Evolutionary conservation across 2,797 vertebrate species (phyloP).

Genomic region (Tachyglossus aculeatus): DNA sequence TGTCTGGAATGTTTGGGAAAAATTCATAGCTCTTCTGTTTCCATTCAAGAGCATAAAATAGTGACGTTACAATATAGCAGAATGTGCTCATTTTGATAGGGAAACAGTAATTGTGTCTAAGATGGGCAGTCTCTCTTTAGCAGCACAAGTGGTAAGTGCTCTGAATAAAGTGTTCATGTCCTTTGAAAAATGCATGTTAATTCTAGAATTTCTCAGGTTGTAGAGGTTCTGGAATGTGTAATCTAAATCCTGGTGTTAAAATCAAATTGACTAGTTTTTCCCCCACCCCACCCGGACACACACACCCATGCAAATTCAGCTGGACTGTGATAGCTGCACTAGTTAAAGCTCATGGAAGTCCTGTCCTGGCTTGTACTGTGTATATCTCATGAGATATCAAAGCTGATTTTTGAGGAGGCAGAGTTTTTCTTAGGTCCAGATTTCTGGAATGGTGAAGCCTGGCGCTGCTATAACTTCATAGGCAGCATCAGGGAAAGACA

Average conservation of each 20-base stretch:
- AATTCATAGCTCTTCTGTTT: neutral
- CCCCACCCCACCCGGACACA: no score
- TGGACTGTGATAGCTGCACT: neutral
- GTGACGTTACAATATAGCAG: neutral
- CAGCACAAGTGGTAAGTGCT: no score
- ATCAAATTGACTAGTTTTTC: no score
- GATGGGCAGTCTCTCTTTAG: no score
- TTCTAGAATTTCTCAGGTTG: no score
- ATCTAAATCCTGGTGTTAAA: no score
- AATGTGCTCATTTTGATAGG: slow-evolving; percentile 10
- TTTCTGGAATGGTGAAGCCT: neutral
- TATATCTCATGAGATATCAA: neutral
- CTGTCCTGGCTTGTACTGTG: neutral
- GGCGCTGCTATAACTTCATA: neutral
- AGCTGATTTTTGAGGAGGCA: neutral
- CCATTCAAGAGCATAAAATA: neutral
- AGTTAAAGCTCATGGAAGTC: neutral
- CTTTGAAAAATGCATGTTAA: no score
- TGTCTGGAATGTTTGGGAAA: slow-evolving; percentile 29
- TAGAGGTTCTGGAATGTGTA: no score
- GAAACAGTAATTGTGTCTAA: slow-evolving; percentile 6
- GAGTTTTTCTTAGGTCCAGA: neutral
- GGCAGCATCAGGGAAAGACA: neutral
- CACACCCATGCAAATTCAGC: neutral
- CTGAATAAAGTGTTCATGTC: no score